Evolutionary conservation across 2,113 vertebrate species (phyloP).

Genomic region (Actenoides lindsayi): DNA sequence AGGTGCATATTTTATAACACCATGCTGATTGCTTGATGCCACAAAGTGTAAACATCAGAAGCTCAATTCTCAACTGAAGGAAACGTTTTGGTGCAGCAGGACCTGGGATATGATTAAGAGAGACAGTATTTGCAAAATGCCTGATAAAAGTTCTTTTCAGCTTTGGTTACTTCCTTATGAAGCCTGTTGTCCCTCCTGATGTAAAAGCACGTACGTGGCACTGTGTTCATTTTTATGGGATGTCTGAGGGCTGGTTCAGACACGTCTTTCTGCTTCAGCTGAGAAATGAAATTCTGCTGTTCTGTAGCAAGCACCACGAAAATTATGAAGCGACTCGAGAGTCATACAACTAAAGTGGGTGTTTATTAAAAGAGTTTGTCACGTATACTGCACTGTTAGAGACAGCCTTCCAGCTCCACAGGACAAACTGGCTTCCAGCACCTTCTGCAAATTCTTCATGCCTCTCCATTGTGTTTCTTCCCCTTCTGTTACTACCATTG

Average conservation of each 20-base stretch:
- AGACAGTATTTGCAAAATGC: neutral
- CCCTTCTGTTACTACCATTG: neutral
- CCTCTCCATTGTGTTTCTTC: too few species aligned
- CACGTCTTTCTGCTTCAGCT: neutral
- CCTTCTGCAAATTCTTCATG: neutral
- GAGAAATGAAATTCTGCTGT: neutral
- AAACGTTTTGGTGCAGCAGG: neutral
- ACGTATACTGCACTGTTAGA: fast-evolving
- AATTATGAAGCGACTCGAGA: neutral
- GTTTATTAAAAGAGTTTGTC: neutral
- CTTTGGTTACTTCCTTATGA: neutral
- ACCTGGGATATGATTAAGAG: neutral
- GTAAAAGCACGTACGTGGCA: fast-evolving
- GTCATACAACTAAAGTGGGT: neutral
- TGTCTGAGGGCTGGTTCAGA: neutral
- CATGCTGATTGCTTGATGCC: neutral
- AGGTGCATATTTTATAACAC: neutral
- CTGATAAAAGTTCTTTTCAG: neutral
- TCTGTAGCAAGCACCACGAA: neutral
- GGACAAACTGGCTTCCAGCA: neutral
- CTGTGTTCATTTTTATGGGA: neutral
- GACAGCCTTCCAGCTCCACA: neutral
- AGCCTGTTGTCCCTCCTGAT: neutral
- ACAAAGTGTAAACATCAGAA: neutral
- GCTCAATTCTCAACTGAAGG: neutral